Evolutionary conservation across 2,113 vertebrate species (phyloP), one percentile per base, ranked within the genome.

Genomic region (Clinocottus analis): DNA sequence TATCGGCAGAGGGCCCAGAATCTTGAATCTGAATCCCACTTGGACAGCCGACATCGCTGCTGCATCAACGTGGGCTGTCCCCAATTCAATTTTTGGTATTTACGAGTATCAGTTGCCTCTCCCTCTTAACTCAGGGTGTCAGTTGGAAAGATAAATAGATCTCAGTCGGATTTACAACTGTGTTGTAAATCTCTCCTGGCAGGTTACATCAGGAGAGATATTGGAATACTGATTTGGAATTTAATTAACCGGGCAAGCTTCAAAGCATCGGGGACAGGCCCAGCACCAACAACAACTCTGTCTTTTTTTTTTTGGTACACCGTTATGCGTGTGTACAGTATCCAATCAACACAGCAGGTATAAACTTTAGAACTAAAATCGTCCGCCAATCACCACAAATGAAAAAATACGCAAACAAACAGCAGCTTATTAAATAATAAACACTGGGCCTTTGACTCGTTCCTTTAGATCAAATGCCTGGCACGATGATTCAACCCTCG

Each of bases 321-420:
- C 12, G 31, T 25, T 55, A 63, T 31, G 55, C 12, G 6, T 43
- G 33, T 67, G 23, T n/a, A 12, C 7, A 14, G 10, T 61, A 31
- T 11, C 65, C 72, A 11, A 69, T 43, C 9, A 27, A 87, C 76
- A 85, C 23, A 58, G 6, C 43, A 39, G 65, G 23, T 51, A 21
- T 62, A 56, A 27, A 49, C n/a, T n/a, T n/a, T n/a, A n/a, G 29
- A 31, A 4, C 29, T 31, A 2, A 31, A 31, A 31, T 31, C 29
- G 29, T 31, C 29, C 41, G 27, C n/a, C n/a, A n/a, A n/a, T n/a
- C n/a, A n/a, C n/a, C 0, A 14, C n/a, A 53, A 23, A 23, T 8
- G 10, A 69, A 60, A 55, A 8, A 29, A 58, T 66, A 68, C 47
- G 29, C 21, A 60, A 56, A 3, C 14, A 16, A 62, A 45, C 43